phyloP scores from a whole-genome alignment of 2,797 vertebrate genomes.

The Betta splendens region DNA sequence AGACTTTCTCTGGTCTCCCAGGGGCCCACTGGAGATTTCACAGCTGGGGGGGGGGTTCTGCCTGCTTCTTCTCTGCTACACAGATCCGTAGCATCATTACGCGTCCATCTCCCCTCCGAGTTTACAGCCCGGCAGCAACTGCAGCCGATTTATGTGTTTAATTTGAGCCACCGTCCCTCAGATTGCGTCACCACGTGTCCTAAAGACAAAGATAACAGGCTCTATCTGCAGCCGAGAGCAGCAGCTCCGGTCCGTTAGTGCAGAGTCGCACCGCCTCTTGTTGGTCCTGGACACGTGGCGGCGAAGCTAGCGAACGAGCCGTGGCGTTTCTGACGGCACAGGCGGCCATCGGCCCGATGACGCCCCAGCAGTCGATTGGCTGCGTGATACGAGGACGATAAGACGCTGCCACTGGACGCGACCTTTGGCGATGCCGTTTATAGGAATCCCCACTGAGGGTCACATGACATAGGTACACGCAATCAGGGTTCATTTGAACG shows the following conservation, averaged over 20 bases:
- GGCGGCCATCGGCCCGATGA: constrained; percentile 19
- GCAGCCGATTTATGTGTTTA: constrained; percentile 14
- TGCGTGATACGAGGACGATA: constrained; percentile 34
- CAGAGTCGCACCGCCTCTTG: constrained; percentile 31
- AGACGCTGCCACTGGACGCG: constrained; percentile 23
- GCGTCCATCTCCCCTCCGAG: neutral
- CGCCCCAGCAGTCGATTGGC: constrained; percentile 19
- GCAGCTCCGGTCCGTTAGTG: constrained; percentile 22
- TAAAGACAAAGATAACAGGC: constrained; percentile 44
- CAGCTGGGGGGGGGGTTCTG: constrained; percentile 40
- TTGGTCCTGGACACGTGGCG: constrained; percentile 51
- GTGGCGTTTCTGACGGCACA: constrained; percentile 55
- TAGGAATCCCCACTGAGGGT: neutral
- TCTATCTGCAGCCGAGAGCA: constrained; percentile 23
- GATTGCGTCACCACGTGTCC: constrained; percentile 32
- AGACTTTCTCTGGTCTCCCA: constrained; percentile 34
- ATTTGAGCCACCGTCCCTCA: constrained; percentile 29
- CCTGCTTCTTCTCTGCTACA: constrained; percentile 15
- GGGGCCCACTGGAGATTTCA: constrained; percentile 43
- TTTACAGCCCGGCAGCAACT: constrained; percentile 31
- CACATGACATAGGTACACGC: neutral
- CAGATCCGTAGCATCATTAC: constrained; percentile 36
- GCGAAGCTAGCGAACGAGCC: constrained; percentile 49
- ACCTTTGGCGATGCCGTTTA: constrained; percentile 19
- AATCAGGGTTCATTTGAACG: too few species aligned